These are phyloP conservation scores for Nomada hirtipes DNA, from an alignment of 2,888 invertebrate species.

Conservation along the genomic window DNA sequence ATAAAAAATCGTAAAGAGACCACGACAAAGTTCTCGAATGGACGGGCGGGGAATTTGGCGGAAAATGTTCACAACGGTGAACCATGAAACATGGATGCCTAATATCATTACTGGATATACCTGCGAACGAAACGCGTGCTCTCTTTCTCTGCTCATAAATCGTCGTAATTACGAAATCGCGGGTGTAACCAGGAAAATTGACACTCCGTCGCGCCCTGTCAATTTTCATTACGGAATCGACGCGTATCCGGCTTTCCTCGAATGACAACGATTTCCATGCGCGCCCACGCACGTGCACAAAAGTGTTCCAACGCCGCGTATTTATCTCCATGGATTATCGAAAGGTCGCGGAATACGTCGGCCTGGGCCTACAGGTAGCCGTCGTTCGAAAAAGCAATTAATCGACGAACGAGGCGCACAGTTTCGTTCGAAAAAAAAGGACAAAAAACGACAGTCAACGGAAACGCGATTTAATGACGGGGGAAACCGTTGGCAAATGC, in stretches of 20 bases:
- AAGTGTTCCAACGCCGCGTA: slow-evolving; percentile 17
- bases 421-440: not conserved
- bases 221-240: slow-evolving; percentile 62
- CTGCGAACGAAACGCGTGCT: slow-evolving; percentile 20
- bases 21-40: not conserved
- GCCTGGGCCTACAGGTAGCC: not conserved
- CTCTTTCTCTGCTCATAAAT: slow-evolving; percentile 46
- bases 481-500: not conserved
- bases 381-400: slow-evolving; percentile 17
- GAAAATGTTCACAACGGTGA: slow-evolving; percentile 23
- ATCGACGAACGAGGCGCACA: slow-evolving; percentile 2
- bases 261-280: slow-evolving; percentile 36
- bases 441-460: not conserved
- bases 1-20: not conserved
- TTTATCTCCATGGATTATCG: slow-evolving; percentile 45
- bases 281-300: not conserved
- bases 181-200: slow-evolving; percentile 44
- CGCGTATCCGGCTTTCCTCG: slow-evolving; percentile 31
- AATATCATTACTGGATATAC: slow-evolving; percentile 58
- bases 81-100: not conserved
- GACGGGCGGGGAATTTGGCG: not conserved
- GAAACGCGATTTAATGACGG: not conserved
- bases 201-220: slow-evolving; percentile 49
- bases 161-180: slow-evolving; percentile 47
- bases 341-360: slow-evolving; percentile 34